These are phyloP conservation scores for Cyphomyrmex costatus DNA, from an alignment of 1,140 invertebrate species.

Conservation along the genomic window DNA sequence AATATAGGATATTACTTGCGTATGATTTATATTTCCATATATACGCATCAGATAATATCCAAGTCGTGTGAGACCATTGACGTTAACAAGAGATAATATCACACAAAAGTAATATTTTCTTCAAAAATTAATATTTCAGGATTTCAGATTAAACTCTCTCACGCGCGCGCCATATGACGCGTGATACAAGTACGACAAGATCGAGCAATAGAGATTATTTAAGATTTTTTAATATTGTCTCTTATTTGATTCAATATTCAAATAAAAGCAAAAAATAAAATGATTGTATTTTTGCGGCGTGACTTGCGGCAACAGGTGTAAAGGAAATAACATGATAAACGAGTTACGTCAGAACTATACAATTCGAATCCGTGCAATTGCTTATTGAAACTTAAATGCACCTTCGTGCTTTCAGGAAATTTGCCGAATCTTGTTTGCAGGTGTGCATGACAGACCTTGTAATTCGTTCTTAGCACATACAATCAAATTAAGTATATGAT, in stretches of 20 bases:
- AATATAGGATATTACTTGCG: too few species aligned
- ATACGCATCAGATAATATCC: background rate
- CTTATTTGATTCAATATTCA: background rate
- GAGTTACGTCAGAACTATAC: background rate
- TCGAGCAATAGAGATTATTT: background rate
- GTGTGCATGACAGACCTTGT: background rate
- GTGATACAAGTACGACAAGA: background rate
- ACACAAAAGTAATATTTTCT: background rate
- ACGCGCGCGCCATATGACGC: background rate
- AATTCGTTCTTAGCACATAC: background rate
- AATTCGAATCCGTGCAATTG: background rate
- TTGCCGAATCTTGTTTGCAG: slow-evolving; percentile 1
- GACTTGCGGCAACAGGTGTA: background rate
- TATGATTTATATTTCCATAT: too few species aligned
- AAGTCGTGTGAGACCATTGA: background rate
- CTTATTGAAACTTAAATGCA: background rate
- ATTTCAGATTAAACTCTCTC: background rate
- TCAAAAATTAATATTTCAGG: slow-evolving; percentile 18
- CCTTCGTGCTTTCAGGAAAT: slow-evolving; percentile 4
- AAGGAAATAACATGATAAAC: background rate
- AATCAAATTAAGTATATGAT: slow-evolving; percentile 44
- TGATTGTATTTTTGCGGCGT: too few species aligned
- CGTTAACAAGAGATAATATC: background rate
- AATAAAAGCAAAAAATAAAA: background rate
- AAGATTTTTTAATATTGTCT: background rate